Evolutionary conservation across 2,888 invertebrate species (phyloP).

Genomic region (Drosophila greeni): DNA sequence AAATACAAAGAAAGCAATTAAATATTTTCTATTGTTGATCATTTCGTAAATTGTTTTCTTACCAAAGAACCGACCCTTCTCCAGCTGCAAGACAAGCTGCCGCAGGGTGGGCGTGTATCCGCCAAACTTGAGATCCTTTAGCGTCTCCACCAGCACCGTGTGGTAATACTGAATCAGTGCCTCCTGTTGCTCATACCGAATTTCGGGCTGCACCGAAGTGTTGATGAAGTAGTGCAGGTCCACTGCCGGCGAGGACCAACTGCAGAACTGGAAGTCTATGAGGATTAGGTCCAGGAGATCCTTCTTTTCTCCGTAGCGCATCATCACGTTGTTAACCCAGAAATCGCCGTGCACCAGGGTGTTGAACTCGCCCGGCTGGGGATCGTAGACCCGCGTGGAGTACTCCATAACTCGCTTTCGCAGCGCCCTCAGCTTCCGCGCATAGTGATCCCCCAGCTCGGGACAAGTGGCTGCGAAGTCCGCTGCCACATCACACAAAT

Average conservation of each 20-base stretch:
- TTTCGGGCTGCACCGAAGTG: conserved; percentile 67
- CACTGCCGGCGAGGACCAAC: conserved; percentile 75
- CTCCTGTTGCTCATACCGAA: conserved; percentile 68
- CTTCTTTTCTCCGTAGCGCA: conserved; percentile 49
- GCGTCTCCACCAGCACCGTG: conserved; percentile 63
- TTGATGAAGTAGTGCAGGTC: conserved; percentile 76
- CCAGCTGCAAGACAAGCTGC: conserved; percentile 70
- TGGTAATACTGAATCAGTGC: conserved; percentile 70
- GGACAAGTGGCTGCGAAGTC: conserved; percentile 63
- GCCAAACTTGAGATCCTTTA: conserved; percentile 64
- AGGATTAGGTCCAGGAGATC: conserved; percentile 62
- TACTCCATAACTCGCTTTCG: conserved; percentile 70
- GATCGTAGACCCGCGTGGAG: conserved; percentile 64
- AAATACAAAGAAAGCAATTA: neutral
- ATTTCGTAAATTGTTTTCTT: conserved; percentile 19
- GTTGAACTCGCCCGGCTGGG: conserved; percentile 53
- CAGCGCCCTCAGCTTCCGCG: conserved; percentile 67
- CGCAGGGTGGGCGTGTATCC: too few relatives aligned
- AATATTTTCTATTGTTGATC: neutral
- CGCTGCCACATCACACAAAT: conserved; percentile 62
- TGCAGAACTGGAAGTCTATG: conserved; percentile 76
- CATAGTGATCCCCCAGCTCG: conserved; percentile 65
- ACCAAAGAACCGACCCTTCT: conserved; percentile 72
- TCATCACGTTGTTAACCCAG: conserved; percentile 77
- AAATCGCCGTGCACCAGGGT: conserved; percentile 75